Evolutionary conservation across 2,797 vertebrate genomes (phyloP).

Genomic region (Danio tinwini): DNA sequence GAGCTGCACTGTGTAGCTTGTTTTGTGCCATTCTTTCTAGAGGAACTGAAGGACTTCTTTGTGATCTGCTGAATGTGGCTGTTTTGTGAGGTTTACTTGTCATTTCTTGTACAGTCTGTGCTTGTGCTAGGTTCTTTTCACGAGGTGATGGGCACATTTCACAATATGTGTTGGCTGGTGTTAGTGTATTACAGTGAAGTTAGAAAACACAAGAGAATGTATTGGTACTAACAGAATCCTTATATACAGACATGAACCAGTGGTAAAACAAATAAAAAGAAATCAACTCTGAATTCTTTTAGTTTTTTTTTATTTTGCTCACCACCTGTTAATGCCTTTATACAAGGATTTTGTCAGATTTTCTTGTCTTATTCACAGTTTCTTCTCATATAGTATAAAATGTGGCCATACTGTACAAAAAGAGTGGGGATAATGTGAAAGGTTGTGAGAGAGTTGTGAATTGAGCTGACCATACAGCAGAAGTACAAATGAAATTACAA

Average conservation of each 20-base stretch:
- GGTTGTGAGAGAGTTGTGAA: no score
- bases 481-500: no score
- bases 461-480: no score
- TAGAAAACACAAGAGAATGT: neutral
- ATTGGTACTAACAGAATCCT: neutral
- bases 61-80: constrained; percentile 54
- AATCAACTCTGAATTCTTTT: no score
- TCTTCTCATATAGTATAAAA: no score
- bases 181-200: neutral
- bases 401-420: no score
- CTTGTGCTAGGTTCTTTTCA: constrained; percentile 18
- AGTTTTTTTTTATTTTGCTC: no score
- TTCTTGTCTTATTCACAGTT: no score
- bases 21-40: constrained; percentile 45
- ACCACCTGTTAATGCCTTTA: no score
- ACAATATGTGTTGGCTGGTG: neutral
- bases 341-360: no score
- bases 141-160: neutral
- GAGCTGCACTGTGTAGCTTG: constrained; percentile 62
- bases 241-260: neutral
- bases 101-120: constrained; percentile 34
- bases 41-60: constrained; percentile 58
- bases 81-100: constrained; percentile 60
- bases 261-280: no score
- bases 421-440: no score